A percentile compares a stretch with the other conserved stretches of the same genome.
Evolutionary conservation across 2,113 vertebrate genomes (phyloP).

Genomic region (Eidolon helvum): DNA sequence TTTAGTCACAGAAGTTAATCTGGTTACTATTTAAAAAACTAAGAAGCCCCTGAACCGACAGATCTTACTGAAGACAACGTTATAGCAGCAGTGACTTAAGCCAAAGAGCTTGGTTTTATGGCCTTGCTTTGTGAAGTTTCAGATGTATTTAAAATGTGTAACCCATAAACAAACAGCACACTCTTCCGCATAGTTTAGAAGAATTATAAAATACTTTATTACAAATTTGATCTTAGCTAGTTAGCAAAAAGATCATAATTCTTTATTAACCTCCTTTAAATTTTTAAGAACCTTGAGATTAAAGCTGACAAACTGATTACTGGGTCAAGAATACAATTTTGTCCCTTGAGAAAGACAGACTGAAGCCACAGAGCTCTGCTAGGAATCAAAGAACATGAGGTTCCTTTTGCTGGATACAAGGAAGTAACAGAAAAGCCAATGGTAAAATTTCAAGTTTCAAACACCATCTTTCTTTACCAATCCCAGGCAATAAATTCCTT

Average conservation of each 20-base stretch:
- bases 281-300: conserved; percentile 63
- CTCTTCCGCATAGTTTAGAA: conserved; percentile 57
- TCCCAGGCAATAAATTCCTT: not conserved
- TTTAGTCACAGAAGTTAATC: conserved; percentile 78
- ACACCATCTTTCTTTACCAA: not conserved
- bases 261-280: conserved; percentile 56
- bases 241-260: conserved; percentile 64
- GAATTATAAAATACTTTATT: conserved; percentile 82
- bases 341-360: conserved; percentile 24
- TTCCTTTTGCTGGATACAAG: conserved; percentile 12
- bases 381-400: conserved; percentile 5
- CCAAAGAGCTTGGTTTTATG: conserved; percentile 58
- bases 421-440: conserved; percentile 26
- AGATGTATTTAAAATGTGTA: conserved; percentile 23
- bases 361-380: conserved; percentile 71
- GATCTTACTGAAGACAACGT: conserved; percentile 42
- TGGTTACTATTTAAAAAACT: conserved; percentile 67
- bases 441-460: conserved; percentile 7
- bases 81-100: conserved; percentile 58
- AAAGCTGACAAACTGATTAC: conserved; percentile 42
- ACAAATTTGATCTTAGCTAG: conserved; percentile 69
- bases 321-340: conserved; percentile 49
- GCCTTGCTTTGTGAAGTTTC: conserved; percentile 55
- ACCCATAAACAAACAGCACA: conserved; percentile 49
- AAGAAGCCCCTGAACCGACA: conserved; percentile 39